Percentiles rank a stretch among this genome's conserved stretches.
Evolutionary conservation across 2,888 invertebrate genomes (phyloP).

Genomic region (Eremobia ochroleuca): DNA sequence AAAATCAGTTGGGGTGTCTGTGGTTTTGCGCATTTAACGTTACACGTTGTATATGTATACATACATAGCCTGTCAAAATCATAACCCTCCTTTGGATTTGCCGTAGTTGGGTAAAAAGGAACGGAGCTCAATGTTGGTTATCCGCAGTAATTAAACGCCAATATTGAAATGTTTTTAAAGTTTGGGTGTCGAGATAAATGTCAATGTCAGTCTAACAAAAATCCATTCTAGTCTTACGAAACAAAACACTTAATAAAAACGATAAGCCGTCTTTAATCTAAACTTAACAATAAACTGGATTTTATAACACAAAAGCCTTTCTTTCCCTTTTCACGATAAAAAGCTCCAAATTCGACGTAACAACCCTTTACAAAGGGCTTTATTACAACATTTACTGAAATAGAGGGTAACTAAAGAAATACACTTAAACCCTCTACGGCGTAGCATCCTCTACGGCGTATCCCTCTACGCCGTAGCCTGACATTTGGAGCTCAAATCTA

Average conservation of each 20-base stretch:
- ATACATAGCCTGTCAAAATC: background rate
- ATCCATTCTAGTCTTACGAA: background rate
- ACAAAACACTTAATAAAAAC: slow-evolving; percentile 14
- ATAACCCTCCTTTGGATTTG: background rate
- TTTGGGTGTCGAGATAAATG: background rate
- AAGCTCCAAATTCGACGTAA: slow-evolving; percentile 20
- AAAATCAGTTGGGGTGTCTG: no score
- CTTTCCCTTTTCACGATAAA: slow-evolving; percentile 5
- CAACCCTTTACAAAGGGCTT: slow-evolving; percentile 27
- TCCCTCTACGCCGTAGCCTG: slow-evolving; percentile 19
- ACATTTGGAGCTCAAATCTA: slow-evolving; percentile 6
- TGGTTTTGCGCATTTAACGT: no score
- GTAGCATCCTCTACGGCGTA: slow-evolving; percentile 49
- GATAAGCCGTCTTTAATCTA: slow-evolving; percentile 26
- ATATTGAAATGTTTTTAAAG: background rate
- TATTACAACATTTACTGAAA: slow-evolving; percentile 47
- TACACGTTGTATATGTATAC: no score
- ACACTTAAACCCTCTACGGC: slow-evolving; percentile 42
- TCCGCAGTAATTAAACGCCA: background rate
- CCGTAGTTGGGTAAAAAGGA: background rate
- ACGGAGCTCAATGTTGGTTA: no score
- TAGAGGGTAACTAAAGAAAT: slow-evolving; percentile 43
- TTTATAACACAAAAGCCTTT: slow-evolving; percentile 13
- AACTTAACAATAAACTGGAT: slow-evolving; percentile 26
- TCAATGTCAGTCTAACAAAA: background rate